These are phyloP conservation scores for Rotaria macrura DNA, from an alignment of 2,888 invertebrate species.

Conservation along the genomic window DNA sequence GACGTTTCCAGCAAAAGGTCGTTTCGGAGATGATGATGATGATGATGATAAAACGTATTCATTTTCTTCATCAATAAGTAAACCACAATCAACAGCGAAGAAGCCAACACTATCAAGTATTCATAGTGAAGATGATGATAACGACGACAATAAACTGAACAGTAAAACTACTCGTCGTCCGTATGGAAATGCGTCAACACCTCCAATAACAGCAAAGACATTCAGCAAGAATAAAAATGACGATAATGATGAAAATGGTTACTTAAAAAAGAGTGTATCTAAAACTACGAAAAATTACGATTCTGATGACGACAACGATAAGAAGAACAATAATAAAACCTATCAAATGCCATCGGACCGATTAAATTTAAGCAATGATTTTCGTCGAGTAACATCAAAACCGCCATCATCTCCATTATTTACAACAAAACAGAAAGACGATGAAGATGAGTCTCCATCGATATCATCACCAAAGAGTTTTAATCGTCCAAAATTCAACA, in stretches of 20 bases:
- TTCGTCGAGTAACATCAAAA: not conserved
- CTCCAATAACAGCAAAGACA: not conserved
- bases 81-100: not conserved
- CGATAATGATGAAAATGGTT: not conserved
- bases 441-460: not conserved
- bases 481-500: not conserved
- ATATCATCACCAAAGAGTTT: not conserved
- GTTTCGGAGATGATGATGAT: not conserved
- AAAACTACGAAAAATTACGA: not conserved
- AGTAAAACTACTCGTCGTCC: not conserved
- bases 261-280: not conserved
- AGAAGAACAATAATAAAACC: not conserved
- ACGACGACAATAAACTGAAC: not conserved
- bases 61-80: not conserved
- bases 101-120: not conserved
- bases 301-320: not conserved
- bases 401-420: not conserved
- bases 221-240: not conserved
- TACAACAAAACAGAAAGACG: not conserved
- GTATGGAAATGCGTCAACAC: not conserved
- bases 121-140: not conserved
- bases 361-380: not conserved
- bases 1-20: not conserved
- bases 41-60: not conserved
- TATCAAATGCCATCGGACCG: not conserved